Percentiles rank a stretch among this genome's conserved stretches.
Evolutionary conservation across 1,140 invertebrate genomes (phyloP).

Genomic region (Mylabris phalerata): DNA sequence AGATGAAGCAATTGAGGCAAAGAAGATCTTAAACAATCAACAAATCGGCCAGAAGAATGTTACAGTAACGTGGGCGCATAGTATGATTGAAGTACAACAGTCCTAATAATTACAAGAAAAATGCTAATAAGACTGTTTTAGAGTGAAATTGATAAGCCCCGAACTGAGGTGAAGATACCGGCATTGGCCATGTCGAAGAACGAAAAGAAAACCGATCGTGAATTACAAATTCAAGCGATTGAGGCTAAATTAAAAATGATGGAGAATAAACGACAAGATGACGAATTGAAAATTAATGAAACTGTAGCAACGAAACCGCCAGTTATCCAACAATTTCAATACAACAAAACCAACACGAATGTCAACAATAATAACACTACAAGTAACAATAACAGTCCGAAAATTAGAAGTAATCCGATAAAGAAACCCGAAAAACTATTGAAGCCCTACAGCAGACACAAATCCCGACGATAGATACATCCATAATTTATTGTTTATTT

Average conservation of each 20-base stretch:
- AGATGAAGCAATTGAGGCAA: conserved; percentile 59
- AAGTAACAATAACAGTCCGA: too few species aligned
- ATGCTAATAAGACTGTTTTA: conserved; percentile 38
- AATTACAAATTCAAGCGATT: conserved; percentile 76
- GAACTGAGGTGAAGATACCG: conserved; percentile 66
- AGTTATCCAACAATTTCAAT: conserved; percentile 60
- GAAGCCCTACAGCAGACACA: too few species aligned
- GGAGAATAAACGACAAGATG: conserved; percentile 60
- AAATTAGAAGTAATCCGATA: too few species aligned
- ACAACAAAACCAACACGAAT: conserved; percentile 28
- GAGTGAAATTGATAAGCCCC: conserved; percentile 66
- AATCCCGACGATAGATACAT: too few species aligned
- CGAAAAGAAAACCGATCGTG: conserved; percentile 61
- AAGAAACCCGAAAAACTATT: too few species aligned
- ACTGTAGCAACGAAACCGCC: conserved; percentile 55
- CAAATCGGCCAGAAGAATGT: conserved; percentile 66
- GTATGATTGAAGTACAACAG: conserved; percentile 55
- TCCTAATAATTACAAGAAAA: not conserved
- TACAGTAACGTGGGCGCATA: conserved; percentile 76
- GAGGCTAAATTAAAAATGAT: conserved; percentile 79
- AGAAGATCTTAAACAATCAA: conserved; percentile 66
- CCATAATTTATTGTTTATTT: too few species aligned
- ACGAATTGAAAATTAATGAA: conserved; percentile 68
- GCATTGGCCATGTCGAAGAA: conserved; percentile 65
- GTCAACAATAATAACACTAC: too few species aligned